Conservation (phyloP, 1,140 invertebrate genomes). For the Dreissena rostriformis region DNA sequence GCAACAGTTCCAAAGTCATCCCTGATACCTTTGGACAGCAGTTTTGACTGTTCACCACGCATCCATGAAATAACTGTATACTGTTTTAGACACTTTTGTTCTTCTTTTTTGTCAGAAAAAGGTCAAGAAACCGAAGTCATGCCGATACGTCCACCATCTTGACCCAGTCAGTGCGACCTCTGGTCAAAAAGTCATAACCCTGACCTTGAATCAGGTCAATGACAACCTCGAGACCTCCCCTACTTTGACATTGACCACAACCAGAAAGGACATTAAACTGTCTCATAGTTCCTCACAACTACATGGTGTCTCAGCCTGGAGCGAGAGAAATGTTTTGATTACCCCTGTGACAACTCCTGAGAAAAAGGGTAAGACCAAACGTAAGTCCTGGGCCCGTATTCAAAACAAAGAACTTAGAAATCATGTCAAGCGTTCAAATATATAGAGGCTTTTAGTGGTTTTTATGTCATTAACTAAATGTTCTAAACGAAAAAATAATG, state of each 20-base stretch:
- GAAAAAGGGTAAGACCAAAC: conserved; percentile 34
- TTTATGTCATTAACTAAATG: no score
- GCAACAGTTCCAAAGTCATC: no score
- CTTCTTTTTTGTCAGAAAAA: conserved; percentile 60
- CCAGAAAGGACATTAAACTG: conserved; percentile 23
- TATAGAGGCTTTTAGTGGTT: no score
- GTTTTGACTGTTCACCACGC: no score
- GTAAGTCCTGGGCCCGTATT: not conserved
- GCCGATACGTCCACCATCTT: conserved; percentile 69
- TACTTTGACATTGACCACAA: conserved; percentile 18
- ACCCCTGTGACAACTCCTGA: conserved; percentile 40
- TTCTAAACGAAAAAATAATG: no score
- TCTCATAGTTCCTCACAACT: conserved; percentile 57
- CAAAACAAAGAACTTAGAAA: no score
- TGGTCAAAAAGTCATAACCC: conserved; percentile 69
- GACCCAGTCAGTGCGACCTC: conserved; percentile 59
- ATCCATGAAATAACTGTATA: no score
- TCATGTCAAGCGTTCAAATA: no score
- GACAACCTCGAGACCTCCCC: not conserved
- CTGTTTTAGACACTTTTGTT: not conserved
- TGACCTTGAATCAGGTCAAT: conserved; percentile 63
- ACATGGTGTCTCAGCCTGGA: conserved; percentile 63
- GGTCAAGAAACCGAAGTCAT: conserved; percentile 72
- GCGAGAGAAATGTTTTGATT: conserved; percentile 36
- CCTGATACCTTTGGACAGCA: no score